Evolutionary conservation across 2,113 vertebrate species (phyloP), one percentile per base, ranked within the genome.

Genomic region (Lagopus muta): DNA sequence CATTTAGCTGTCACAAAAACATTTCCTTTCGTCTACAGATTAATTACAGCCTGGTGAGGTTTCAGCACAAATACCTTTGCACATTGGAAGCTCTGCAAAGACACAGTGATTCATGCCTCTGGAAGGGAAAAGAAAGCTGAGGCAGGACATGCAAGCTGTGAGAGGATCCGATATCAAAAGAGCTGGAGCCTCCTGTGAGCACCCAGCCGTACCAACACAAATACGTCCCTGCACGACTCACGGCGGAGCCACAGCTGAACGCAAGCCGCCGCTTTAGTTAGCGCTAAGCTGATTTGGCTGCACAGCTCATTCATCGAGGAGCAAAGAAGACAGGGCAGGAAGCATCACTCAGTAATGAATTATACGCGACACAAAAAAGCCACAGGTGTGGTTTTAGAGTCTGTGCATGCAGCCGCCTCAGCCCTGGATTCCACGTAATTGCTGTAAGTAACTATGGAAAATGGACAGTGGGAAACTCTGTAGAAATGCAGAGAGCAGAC

Each of bases 151-250:
- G 64, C 88, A 84, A 70, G 61, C 92, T 91, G 61, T 65, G 82
- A 95, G 94, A 36, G 43, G 95, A 96, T 95, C 95, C 81, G 10
- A 95, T 94, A 97, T 97, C 97, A 95, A 96, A 97, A 95, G 95
- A 82, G 52, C 64, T 82, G 86, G 88, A 89, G 83, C 69, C 93
- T 93, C 89, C 84, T 75, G 80, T 28, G 93, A 90, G 86, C 88
- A 90, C 58, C 89, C 90, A 84, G 94, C 83, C 85, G 7, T 85
- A 86, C 69, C 79, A 92, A 91, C 85, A 92, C 70, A 95, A 96
- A 93, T 92, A 93, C 94, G 87, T 92, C 93, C 86, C 80, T 93
- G 92, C 92, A 86, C 55, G 48, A 84, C 85, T 94, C 90, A 65
- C 62, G 75, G 55, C 60, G 86, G 80, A 94, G 70, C 71, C 82